These are phyloP conservation scores for Didymodactylos carnosus DNA, from an alignment of 2,888 invertebrate species.

Conservation along the genomic window DNA sequence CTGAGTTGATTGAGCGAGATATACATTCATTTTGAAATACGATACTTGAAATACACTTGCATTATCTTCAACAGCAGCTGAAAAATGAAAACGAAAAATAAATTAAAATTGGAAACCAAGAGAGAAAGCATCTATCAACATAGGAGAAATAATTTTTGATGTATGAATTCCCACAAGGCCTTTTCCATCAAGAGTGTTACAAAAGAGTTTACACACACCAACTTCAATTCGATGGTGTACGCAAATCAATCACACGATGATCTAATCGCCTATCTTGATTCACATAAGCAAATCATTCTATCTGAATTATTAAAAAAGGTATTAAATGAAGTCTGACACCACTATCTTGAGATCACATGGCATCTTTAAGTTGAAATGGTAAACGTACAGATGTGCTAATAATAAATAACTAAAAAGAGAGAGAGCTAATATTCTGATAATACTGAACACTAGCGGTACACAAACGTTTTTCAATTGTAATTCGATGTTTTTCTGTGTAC, in stretches of 20 bases:
- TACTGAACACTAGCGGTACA: slow-evolving; percentile 17
- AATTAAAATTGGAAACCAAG: slow-evolving; percentile 97
- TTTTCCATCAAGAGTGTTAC: slow-evolving; percentile 50
- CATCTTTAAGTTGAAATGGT: slow-evolving; percentile 87
- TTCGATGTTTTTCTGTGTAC: slow-evolving; percentile 66
- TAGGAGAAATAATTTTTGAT: slow-evolving; percentile 98
- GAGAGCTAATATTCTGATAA: background rate
- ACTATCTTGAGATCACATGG: slow-evolving; percentile 56
- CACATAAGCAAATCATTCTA: slow-evolving; percentile 40
- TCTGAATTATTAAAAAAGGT: background rate
- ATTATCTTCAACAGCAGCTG: slow-evolving; percentile 77
- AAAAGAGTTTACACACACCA: slow-evolving; percentile 71
- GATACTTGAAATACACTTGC: slow-evolving; percentile 47
- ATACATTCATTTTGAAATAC: slow-evolving; percentile 76
- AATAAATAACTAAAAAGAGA: slow-evolving; percentile 59
- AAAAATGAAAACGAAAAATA: slow-evolving; percentile 8
- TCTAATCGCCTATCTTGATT: slow-evolving; percentile 91
- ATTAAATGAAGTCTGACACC: background rate
- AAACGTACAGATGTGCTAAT: slow-evolving; percentile 67
- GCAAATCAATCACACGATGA: slow-evolving; percentile 68
- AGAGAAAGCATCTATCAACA: slow-evolving; percentile 57
- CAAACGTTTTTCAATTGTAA: slow-evolving; percentile 46
- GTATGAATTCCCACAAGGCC: slow-evolving; percentile 94
- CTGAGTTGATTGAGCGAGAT: slow-evolving; percentile 92
- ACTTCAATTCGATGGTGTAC: slow-evolving; percentile 73